Evolutionary conservation across 2,113 vertebrate species (phyloP).

Genomic region (Misgurnus anguillicaudatus): DNA sequence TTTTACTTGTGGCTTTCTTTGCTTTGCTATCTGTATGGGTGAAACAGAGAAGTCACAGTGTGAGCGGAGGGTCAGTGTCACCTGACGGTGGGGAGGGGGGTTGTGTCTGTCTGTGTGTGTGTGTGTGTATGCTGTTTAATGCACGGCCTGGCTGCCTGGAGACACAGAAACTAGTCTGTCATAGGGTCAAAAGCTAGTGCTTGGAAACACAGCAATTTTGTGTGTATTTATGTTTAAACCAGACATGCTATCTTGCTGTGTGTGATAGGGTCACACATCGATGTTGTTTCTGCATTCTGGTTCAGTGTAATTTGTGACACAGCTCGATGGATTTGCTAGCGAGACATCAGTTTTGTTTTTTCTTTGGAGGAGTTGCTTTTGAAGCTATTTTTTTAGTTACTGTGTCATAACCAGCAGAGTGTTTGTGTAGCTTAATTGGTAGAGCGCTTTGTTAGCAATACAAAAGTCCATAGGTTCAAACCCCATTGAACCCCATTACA

Average conservation of each 20-base stretch:
- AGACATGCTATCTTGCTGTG: constrained; percentile 9
- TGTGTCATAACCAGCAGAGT: neutral
- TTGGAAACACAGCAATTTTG: constrained; percentile 34
- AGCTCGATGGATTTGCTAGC: neutral
- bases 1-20: neutral
- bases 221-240: constrained; percentile 33
- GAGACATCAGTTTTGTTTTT: neutral
- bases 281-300: constrained; percentile 15
- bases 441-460: too few relatives aligned
- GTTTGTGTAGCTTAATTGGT: too few relatives aligned
- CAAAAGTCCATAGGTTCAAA: too few relatives aligned
- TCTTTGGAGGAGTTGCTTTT: neutral
- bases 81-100: constrained; percentile 34
- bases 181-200: constrained; percentile 34
- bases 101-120: constrained; percentile 29
- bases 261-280: constrained; percentile 32
- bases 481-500: too few relatives aligned
- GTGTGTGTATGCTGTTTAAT: constrained; percentile 26
- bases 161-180: constrained; percentile 28
- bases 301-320: constrained; percentile 25
- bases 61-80: constrained; percentile 30
- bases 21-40: constrained; percentile 12
- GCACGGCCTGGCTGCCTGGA: constrained; percentile 22
- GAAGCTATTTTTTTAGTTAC: neutral
- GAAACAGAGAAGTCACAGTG: constrained; percentile 38